Evolutionary conservation across 2,888 invertebrate genomes (phyloP).

Genomic region (Alcis repandata): DNA sequence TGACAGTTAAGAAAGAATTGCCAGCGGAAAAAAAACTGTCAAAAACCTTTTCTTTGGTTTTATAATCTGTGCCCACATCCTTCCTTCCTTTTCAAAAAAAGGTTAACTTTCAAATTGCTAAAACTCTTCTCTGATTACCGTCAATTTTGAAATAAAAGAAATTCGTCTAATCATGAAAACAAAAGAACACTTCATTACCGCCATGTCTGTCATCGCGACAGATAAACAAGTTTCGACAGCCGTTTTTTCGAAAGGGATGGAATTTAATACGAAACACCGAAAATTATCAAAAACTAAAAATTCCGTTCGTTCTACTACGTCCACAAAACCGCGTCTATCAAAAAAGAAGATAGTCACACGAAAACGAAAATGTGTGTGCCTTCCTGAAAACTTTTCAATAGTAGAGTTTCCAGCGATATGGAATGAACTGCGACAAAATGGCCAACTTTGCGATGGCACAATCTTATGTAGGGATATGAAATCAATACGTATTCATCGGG

Average conservation of each 20-base stretch:
- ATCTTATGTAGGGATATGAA: constrained; percentile 88
- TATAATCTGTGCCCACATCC: too few species aligned
- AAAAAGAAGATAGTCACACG: constrained; percentile 79
- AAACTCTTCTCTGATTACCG: constrained; percentile 17
- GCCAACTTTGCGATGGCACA: constrained; percentile 90
- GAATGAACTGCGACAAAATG: constrained; percentile 89
- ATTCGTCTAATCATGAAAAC: constrained; percentile 53
- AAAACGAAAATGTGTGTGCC: constrained; percentile 87
- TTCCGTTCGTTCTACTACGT: constrained; percentile 80
- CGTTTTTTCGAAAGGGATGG: constrained; percentile 86
- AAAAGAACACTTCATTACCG: constrained; percentile 64
- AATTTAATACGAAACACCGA: constrained; percentile 86
- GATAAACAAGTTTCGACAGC: constrained; percentile 83
- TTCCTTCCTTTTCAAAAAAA: not conserved
- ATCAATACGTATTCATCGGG: constrained; percentile 89
- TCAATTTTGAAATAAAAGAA: constrained; percentile 33
- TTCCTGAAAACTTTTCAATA: constrained; percentile 86
- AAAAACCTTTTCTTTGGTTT: too few species aligned
- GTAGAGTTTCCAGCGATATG: constrained; percentile 89
- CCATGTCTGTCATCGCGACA: constrained; percentile 79
- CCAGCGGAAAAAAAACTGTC: constrained; percentile 14
- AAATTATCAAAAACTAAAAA: constrained; percentile 85
- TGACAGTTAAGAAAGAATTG: constrained; percentile 49
- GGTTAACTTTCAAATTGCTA: not conserved
- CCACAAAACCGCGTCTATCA: constrained; percentile 76